Base-by-base conservation (phyloP, 64 coral and sea anemone species). In the Montipora capricornis region DNA sequence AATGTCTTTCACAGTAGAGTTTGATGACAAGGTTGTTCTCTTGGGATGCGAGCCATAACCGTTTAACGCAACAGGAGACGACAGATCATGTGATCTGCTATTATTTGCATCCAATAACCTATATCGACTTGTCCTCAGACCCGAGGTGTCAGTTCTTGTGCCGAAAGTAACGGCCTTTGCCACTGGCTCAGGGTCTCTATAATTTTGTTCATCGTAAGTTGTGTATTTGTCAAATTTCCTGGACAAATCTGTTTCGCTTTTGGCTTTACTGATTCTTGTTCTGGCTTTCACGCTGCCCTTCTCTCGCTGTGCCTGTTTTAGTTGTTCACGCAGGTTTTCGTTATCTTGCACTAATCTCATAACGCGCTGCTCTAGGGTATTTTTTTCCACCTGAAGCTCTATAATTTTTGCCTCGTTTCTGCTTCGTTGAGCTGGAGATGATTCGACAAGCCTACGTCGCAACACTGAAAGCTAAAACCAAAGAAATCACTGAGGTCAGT, bases 181-280 rank as follows among this genome's bases (percentile, higher is more conserved):
- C 1, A 47, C 11, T 20, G 62, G 67, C 19, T 74, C 22, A 53
- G 48, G 73, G 73, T 81, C 50, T 64, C 49, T 12, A 6, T 91
- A 61, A 47, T 45, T 24, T 14, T 29, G 24, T 19, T 60, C 24
- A 52, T 74, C 90, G 29, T 84, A 75, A 1, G 79, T 8, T 2
- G 80, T 16, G 52, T 75, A 84, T 61, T 61, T 81, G 15, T 75
- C 68, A 29, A 91, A 91, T 55, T 91, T 92, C 20, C 73, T 75
- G 53, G 49, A 55, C 9, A 92, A 74, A 44, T 92, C 80, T 74
- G 90, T 76, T 66, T 84, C 90, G 44, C 90, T 92, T 17, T 60
- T 92, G 49, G 90, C 90, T 92, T 22, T 92, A 17, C 73, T 76
- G 6, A 92, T 29, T 59, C 86, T 81, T 26, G 53, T 81, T 59